A percentile compares a stretch with the other conserved stretches of the same genome.
Evolutionary conservation across 2,888 invertebrate genomes (phyloP).

Genomic region (Drosophila imparisetae): DNA sequence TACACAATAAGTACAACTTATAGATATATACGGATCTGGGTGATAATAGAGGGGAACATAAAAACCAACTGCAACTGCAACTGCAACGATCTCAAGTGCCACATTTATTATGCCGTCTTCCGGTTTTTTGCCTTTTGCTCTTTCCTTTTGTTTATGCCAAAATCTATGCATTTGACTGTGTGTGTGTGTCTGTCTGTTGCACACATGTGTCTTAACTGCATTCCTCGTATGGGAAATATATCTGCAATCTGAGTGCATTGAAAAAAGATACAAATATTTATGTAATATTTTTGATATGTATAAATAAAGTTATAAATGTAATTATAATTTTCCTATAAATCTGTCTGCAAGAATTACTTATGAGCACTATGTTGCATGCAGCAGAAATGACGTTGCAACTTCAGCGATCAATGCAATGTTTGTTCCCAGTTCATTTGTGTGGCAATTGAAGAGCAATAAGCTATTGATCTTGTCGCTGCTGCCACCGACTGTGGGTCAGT

Average conservation of each 20-base stretch:
- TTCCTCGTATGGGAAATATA: slow-evolving; percentile 30
- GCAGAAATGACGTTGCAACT: not conserved
- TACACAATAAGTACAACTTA: slow-evolving; percentile 31
- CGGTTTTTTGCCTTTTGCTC: slow-evolving; percentile 22
- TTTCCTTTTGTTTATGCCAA: slow-evolving; percentile 44
- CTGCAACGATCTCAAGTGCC: slow-evolving; percentile 35
- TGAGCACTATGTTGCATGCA: not conserved
- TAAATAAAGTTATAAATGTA: not conserved
- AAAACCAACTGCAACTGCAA: slow-evolving; percentile 34
- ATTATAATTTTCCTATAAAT: not conserved
- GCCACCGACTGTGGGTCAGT: slow-evolving; percentile 58
- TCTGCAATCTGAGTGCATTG: slow-evolving; percentile 8
- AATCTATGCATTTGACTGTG: not conserved
- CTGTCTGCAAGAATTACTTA: not conserved
- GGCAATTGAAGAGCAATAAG: slow-evolving; percentile 45
- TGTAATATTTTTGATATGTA: no score
- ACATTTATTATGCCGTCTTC: slow-evolving; percentile 44
- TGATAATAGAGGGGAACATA: slow-evolving; percentile 52
- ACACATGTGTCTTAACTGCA: slow-evolving; percentile 23
- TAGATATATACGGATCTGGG: slow-evolving; percentile 58
- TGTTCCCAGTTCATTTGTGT: slow-evolving; percentile 2
- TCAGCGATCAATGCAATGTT: slow-evolving; percentile 14
- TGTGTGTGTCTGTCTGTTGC: slow-evolving; percentile 8
- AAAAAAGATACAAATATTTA: not conserved
- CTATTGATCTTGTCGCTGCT: slow-evolving; percentile 59